Evolutionary conservation across 2,113 vertebrate genomes (phyloP), one percentile per base, ranked within the genome.

Genomic region (Brachypodius melanocephalos): DNA sequence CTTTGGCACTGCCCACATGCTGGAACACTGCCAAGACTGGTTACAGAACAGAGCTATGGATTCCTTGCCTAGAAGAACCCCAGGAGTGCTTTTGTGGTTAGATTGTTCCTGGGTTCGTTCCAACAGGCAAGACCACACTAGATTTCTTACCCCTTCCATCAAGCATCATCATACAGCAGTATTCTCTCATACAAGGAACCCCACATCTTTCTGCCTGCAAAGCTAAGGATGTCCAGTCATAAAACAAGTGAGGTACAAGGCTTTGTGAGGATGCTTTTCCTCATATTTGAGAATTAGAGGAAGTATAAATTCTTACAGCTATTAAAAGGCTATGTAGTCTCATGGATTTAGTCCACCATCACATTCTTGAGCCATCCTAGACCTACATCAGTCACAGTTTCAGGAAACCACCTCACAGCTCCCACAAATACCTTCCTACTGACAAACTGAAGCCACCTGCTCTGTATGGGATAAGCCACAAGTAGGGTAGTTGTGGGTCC

Each of bases 1-100:
- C 42, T 71, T 18, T 69, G 32, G 40, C 10, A 10, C 29, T 91
- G 74, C 85, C 69, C 48, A 52, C 18, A 2, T 52, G 22, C 85
- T 95, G 92, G 71, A 88, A 59, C 34, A 16, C 31, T 69, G 90
- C 90, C 88, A 88, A 51, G 38, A 34, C 12, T 54, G 67, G 71
- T 73, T 82, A 61, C n/a, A 9, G 58, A 79, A 54, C 66, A 51
- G 40, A 93, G 82, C 62, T 85, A 76, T 34, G 20, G 58, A 85
- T 73, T 93, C 78, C 78, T 83, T 72, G 74, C 58, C 66, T 31
- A 83, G 45, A 61, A 71, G 88, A 96, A 88, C 32, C 88, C 78
- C 92, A 83, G 46, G 93, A 91, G 95, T 51, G 85, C 67, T 88
- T 91, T 88, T 94, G 85, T 58, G 82, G 88, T 94, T 85, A 90